Conservation (phyloP, 2,113 vertebrate species). For the Trogon melanurus region DNA sequence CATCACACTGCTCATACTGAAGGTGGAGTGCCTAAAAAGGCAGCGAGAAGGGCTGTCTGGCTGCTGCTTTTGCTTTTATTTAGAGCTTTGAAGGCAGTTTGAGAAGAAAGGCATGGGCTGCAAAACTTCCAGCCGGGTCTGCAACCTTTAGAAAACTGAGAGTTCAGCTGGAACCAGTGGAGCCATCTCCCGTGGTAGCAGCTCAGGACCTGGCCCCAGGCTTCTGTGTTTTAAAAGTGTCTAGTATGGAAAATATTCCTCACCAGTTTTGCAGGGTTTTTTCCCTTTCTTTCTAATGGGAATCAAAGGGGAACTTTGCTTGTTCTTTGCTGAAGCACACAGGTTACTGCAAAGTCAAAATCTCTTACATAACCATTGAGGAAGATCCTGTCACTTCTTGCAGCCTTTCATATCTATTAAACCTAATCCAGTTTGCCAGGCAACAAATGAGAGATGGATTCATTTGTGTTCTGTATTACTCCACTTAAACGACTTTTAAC, state of each 20-base stretch:
- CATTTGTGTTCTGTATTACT: neutral
- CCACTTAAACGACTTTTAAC: neutral
- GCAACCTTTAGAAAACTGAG: neutral
- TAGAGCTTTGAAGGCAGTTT: neutral
- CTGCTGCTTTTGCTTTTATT: neutral
- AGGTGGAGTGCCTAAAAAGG: neutral
- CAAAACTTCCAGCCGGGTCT: neutral
- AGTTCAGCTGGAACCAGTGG: neutral
- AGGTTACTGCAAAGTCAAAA: neutral
- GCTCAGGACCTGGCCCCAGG: neutral
- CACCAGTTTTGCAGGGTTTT: neutral
- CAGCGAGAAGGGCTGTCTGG: neutral
- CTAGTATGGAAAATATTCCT: neutral
- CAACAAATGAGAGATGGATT: neutral
- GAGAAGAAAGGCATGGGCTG: neutral
- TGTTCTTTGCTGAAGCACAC: neutral
- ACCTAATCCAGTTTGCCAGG: neutral
- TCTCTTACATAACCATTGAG: neutral
- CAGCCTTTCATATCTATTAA: slow-evolving; percentile 6
- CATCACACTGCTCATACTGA: neutral
- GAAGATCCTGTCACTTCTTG: neutral
- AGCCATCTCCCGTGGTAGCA: neutral
- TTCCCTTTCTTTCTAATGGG: neutral
- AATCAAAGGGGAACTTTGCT: neutral
- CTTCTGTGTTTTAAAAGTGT: neutral